Base-by-base conservation (phyloP, 2,113 vertebrate species). In the Antigone vipio region DNA sequence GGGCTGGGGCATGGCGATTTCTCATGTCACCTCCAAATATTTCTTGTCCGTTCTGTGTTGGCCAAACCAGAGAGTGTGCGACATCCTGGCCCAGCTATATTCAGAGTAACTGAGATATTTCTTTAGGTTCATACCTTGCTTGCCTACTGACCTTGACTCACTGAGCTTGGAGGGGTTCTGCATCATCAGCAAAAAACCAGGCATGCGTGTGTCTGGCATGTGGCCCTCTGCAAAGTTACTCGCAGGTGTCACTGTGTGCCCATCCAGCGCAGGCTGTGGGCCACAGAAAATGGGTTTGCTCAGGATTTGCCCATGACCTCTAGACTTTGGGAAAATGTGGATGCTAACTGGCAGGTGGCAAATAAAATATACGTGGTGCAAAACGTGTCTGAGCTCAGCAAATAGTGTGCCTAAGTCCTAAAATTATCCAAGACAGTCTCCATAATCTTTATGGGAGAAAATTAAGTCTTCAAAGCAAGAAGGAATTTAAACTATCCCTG, bases 401-500 rank as follows among this genome's bases (percentile, higher is more conserved):
- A 94, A 90, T 15, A 50, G 52, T 56, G 64, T 79, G 95, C 68
- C 88, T 93, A 68, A 96, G 63, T 93, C 93, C 93, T 95, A 85
- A 96, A 90, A 93, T 97, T 92, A 89, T 67, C 96, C 90, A 91
- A 93, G 94, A 76, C 88, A 45, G 93, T 79, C 92, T 95, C 95
- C 93, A 83, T 95, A 97, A 95, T 96, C 94, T 97, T 97, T 88
- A 95, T 93, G 94, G 96, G 89, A 89, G 95, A 97, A 95, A 92
- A 93, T 95, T 82, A 97, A 93, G 85, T 95, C 97, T 97, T 98
- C 96, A 94, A 96, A 97, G 95, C 91, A 96, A 93, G 82, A 71
- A 80, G 77, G 94, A 97, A 96, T 97, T 97, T 93, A 69, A 96
- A 92, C 72, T 75, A 96, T 97, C 92, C 95, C 74, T 12, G 9